Evolutionary conservation across 2,888 invertebrate species (phyloP).

Genomic region (Pardosa pseudoannulata): DNA sequence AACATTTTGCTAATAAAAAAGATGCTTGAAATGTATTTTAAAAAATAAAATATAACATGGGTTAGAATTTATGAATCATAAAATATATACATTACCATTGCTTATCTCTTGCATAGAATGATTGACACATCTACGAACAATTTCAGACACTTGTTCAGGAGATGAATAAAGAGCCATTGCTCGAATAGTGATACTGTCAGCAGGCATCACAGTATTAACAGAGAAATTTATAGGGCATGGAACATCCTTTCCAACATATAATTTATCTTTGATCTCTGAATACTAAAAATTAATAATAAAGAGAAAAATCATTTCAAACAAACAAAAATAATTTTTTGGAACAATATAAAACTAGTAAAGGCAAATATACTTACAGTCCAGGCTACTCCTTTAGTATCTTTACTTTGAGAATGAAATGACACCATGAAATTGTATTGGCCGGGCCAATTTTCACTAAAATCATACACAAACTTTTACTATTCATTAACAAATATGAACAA

Average conservation of each 20-base stretch:
- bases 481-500: too few species aligned
- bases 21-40: too few species aligned
- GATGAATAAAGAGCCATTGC: constrained; percentile 39
- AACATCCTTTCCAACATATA: constrained; percentile 49
- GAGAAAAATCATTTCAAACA: too few species aligned
- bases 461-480: background rate
- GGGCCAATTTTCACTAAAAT: constrained; percentile 47
- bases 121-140: constrained; percentile 53
- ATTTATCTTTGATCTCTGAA: constrained; percentile 51
- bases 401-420: constrained; percentile 39
- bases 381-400: constrained; percentile 37
- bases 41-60: too few species aligned
- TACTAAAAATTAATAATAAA: constrained; percentile 41
- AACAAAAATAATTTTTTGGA: background rate
- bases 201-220: background rate
- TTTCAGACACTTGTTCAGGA: constrained; percentile 45
- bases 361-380: constrained; percentile 50
- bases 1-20: too few species aligned
- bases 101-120: constrained; percentile 26
- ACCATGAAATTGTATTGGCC: constrained; percentile 39
- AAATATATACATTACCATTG: constrained; percentile 8
- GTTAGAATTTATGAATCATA: too few species aligned
- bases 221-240: constrained; percentile 58
- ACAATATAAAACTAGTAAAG: background rate
- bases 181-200: constrained; percentile 17